A percentile compares a stretch with the other conserved stretches of the same genome.
phyloP scores from a whole-genome alignment of 2,797 vertebrate species.

The Xiphorhynchus erythropygius region DNA sequence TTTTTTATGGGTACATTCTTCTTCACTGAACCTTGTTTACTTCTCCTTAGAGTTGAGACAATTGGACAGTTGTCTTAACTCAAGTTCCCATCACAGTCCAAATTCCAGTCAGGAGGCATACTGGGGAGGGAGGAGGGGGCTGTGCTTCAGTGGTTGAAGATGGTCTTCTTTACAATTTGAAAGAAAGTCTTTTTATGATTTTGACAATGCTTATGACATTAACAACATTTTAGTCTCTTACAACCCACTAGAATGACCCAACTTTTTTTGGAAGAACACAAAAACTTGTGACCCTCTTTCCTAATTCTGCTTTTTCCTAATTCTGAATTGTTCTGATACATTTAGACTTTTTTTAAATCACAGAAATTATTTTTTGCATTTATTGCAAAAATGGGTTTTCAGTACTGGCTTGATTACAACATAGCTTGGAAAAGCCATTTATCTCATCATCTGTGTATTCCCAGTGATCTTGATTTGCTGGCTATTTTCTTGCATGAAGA shows the following conservation, averaged over 20 bases:
- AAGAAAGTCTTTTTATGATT: neutral
- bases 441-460: neutral
- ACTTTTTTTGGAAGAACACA: neutral
- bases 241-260: neutral
- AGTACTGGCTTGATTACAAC: neutral
- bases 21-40: neutral
- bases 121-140: neutral
- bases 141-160: neutral
- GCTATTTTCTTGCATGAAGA: neutral
- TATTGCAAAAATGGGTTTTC: neutral
- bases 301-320: neutral
- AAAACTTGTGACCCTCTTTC: neutral
- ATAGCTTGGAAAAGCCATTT: neutral
- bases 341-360: neutral
- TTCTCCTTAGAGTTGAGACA: neutral
- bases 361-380: neutral
- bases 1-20: neutral
- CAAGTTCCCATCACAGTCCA: neutral
- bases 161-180: neutral
- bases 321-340: neutral
- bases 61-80: neutral
- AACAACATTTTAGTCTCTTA: neutral
- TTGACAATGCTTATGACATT: neutral
- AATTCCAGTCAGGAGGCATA: neutral
- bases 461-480: neutral